Evolutionary conservation across 1,140 invertebrate species (phyloP), one percentile per base, ranked within the genome.

Genomic region (Mylabris phalerata): DNA sequence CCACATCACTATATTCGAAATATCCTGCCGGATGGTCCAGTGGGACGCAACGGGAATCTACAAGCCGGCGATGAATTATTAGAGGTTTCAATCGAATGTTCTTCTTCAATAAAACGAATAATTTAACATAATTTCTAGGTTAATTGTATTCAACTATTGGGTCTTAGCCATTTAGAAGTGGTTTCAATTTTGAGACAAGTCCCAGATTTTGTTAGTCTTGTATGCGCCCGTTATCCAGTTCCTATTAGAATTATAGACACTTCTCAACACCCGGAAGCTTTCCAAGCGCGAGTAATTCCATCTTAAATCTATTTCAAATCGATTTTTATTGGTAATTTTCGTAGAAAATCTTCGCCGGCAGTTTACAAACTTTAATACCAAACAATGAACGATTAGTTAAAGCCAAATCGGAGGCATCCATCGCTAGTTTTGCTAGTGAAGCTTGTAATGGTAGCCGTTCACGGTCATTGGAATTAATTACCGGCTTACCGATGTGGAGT

Each of bases 81-180:
- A 44, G 84, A 86, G 78, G 84, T 48, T 48, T 48, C 26, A 48
- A 48, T 32, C 45, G 13, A 47, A 47, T 47, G 0, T 1, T 19
- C 4, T 19, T 11, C 9, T 11, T 25, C 9, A 47, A 47, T 47
- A 24, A 47, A 47, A 47, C 11, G 19, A 6, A 7, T 13, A 44
- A 24, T 4, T 11, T 43, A 19, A 25, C 6, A 13, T 13, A n/a
- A 26, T 59, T 72, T 73, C 13, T 67, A 95, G 92, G 93, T 96
- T 1, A 98, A 97, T 74, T 92, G 91, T 9, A 84, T 87, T 69
- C 80, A 88, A 60, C 79, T 97, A 48, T 79, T 95, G 60, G 93
- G 93, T 24, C 83, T 94, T 55, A 92, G 93, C 78, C 92, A 95
- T 71, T 84, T 92, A 60, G 91, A 94, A 72, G 92, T 95, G 44